A percentile compares a stretch with the other conserved stretches of the same genome.
Conservation (phyloP, 2,797 vertebrate species). For the Harpagifer antarcticus region DNA sequence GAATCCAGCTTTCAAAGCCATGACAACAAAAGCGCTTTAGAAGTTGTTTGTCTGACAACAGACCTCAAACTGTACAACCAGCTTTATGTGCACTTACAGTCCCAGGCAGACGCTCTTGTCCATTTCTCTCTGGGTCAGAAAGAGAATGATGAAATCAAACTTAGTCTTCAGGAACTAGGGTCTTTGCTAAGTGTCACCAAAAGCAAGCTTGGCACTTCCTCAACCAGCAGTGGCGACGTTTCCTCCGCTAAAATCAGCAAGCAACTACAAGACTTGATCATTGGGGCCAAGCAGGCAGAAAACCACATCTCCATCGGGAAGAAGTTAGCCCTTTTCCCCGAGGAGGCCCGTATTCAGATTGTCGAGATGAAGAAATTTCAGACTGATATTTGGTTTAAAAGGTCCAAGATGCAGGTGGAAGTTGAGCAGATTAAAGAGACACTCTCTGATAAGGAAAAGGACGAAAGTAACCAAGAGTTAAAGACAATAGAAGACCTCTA, state of each 20-base stretch:
- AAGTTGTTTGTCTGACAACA: slow-evolving; percentile 69
- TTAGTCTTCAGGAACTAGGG: slow-evolving; percentile 80
- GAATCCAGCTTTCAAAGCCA: slow-evolving; percentile 43
- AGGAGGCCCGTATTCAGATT: slow-evolving; percentile 87
- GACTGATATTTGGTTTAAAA: slow-evolving; percentile 80
- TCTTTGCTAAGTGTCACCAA: slow-evolving; percentile 77
- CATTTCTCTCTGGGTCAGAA: slow-evolving; percentile 87
- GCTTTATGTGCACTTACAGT: slow-evolving; percentile 80
- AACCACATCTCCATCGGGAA: slow-evolving; percentile 70
- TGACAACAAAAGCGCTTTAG: slow-evolving; percentile 53
- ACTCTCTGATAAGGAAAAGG: slow-evolving; percentile 57
- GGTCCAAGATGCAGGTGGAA: slow-evolving; percentile 76
- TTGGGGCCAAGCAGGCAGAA: slow-evolving; percentile 86
- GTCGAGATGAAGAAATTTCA: slow-evolving; percentile 83
- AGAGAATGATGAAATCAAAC: slow-evolving; percentile 85
- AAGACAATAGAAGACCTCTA: slow-evolving; percentile 84
- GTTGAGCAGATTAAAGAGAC: slow-evolving; percentile 75
- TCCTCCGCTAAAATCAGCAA: slow-evolving; percentile 75
- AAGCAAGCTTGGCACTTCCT: slow-evolving; percentile 60
- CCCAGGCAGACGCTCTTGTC: slow-evolving; percentile 81
- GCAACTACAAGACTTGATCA: slow-evolving; percentile 82
- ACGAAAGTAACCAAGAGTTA: slow-evolving; percentile 75
- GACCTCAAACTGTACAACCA: slow-evolving; percentile 84
- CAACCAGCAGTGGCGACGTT: slow-evolving; percentile 27
- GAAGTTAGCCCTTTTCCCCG: slow-evolving; percentile 87